Percentiles rank a stretch among this genome's conserved stretches.
phyloP scores from a whole-genome alignment of 2,113 vertebrate species.

The Melanostigma gelatinosum region DNA sequence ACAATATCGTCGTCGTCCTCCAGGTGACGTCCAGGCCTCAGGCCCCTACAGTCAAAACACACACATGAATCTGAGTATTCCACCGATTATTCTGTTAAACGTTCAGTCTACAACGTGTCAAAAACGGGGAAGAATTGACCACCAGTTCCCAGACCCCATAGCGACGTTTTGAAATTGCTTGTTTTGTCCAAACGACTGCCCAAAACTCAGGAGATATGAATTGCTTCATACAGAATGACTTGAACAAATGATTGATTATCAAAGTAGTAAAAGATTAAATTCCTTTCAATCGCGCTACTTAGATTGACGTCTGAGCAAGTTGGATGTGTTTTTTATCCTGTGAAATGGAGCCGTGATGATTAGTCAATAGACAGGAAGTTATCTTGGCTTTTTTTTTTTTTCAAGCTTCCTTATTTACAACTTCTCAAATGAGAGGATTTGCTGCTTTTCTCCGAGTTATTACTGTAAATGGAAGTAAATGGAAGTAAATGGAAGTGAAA shows the following conservation, averaged over 20 bases:
- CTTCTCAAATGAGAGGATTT: background rate
- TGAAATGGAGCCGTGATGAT: too few species aligned
- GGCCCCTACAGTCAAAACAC: conserved; percentile 81
- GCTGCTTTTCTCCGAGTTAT: background rate
- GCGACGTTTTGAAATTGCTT: background rate
- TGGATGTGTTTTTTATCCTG: background rate
- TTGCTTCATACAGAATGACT: background rate
- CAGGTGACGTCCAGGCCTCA: conserved; percentile 90
- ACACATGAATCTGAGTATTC: conserved; percentile 10
- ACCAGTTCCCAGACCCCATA: background rate
- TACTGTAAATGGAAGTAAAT: background rate
- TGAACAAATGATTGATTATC: background rate
- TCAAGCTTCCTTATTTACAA: background rate
- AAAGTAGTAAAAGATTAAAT: background rate
- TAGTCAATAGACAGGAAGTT: background rate
- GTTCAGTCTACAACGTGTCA: background rate
- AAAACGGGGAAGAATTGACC: background rate
- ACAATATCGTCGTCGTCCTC: conserved; percentile 96
- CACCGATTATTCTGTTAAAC: background rate
- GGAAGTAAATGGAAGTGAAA: too few species aligned
- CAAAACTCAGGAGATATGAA: background rate
- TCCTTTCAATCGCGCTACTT: background rate
- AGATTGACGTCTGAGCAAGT: background rate
- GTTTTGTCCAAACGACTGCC: background rate
- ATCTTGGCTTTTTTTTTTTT: background rate